Base-by-base conservation (phyloP, 1,140 invertebrate species). In the Heliconius eleuchia region DNA sequence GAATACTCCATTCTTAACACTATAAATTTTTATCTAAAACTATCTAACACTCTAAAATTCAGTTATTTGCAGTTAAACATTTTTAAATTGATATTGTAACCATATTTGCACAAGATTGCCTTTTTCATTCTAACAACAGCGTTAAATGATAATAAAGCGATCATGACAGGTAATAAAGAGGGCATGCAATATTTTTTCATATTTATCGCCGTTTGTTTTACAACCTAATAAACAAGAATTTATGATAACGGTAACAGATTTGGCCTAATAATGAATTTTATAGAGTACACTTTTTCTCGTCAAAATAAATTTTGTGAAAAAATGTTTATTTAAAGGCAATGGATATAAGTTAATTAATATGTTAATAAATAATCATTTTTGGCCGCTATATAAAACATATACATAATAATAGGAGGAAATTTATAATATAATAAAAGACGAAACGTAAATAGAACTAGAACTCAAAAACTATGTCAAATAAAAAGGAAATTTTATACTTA, bases 131-230 rank as follows among this genome's bases (percentile, higher is more conserved):
- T 88, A 88, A 83, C 84, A 87, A 86, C 77, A 86, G 85, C 86
- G 84, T 80, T 83, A 88, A 89, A 90, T 88, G 89, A 89, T 87
- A 86, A 87, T 90, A 88, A 89, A 86, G 71, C 79, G 80, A 82
- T 91, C 89, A 91, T 85, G 86, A 84, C 84, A 84, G 87, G 83
- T 86, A 82, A 87, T 91, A 90, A 90, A 85, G 84, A 84, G 16
- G 80, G 74, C 79, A 82, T 82, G 86, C 82, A 87, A 80, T 86
- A 87, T 88, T 89, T 90, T 88, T 90, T 84, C 88, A 87, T 76
- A 90, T 91, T 91, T 89, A 89, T 87, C 85, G 87, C 89, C 88
- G 85, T 84, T 87, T 88, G 80, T 88, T 88, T 90, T 91, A 89
- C 85, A 86, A 86, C 84, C 87, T 84, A 88, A 88, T 89, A 89